Percentiles rank a stretch among this genome's conserved stretches.
Conservation (phyloP, 2,888 invertebrate species). For the Entomobrya proxima region DNA sequence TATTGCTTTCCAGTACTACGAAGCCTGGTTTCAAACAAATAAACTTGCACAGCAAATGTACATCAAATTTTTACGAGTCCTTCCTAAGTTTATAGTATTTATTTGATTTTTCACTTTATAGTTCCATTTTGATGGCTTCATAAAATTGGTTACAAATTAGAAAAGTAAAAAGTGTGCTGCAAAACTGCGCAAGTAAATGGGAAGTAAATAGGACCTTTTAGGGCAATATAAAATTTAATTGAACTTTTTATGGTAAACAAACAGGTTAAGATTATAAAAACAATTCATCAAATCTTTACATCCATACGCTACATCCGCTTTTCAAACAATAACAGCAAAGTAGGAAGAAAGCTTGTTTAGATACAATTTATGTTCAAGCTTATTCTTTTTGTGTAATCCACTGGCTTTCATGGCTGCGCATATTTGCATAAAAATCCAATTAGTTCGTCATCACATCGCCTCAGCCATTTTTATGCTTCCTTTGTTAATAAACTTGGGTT, state of each 20-base stretch:
- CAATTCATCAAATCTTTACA: no score
- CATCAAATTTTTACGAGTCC: not conserved
- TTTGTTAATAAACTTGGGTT: not conserved
- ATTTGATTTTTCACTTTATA: slow-evolving; percentile 8
- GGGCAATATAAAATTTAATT: not conserved
- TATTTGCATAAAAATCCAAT: slow-evolving; percentile 54
- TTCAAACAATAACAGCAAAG: not conserved
- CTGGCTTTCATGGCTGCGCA: not conserved
- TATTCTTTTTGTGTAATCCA: not conserved
- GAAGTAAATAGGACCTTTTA: not conserved
- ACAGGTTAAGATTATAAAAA: not conserved
- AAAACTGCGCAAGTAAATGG: not conserved
- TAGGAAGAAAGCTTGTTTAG: not conserved
- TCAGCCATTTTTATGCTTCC: not conserved
- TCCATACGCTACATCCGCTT: no score
- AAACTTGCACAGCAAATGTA: not conserved
- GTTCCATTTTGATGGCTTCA: slow-evolving; percentile 22
- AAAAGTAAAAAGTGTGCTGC: slow-evolving; percentile 4
- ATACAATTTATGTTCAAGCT: not conserved
- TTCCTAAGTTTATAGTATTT: no score
- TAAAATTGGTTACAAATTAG: slow-evolving; percentile 42
- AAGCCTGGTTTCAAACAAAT: not conserved
- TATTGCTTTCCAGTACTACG: not conserved
- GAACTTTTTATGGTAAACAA: not conserved
- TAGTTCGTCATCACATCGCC: slow-evolving; percentile 34